These are phyloP conservation scores for Troides oblongomaculatus DNA, from an alignment of 2,888 invertebrate species.

Conservation along the genomic window DNA sequence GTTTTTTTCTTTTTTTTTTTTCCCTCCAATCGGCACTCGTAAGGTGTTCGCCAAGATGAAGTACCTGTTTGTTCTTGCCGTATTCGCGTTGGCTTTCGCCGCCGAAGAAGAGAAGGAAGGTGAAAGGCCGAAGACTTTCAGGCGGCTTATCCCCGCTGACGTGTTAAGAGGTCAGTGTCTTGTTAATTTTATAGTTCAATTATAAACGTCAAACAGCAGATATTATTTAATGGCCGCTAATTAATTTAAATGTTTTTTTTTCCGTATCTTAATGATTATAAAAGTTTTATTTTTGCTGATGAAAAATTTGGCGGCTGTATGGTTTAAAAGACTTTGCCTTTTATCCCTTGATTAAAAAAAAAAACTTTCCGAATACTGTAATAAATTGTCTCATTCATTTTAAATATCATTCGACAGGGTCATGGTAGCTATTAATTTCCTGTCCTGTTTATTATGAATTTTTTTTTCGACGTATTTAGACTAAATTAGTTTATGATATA, in stretches of 20 bases:
- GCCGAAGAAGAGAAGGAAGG: conserved; percentile 79
- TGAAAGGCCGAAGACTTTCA: conserved; percentile 85
- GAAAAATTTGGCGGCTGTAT: too few species aligned
- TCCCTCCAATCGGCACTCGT: conserved; percentile 46
- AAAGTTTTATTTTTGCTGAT: too few species aligned
- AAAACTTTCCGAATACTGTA: not conserved
- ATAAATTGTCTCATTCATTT: not conserved
- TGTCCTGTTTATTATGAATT: not conserved
- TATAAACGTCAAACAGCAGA: not conserved
- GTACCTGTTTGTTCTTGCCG: conserved; percentile 73
- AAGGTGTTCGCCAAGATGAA: conserved; percentile 75
- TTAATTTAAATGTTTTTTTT: too few species aligned
- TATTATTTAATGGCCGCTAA: not conserved
- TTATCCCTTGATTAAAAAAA: too few species aligned
- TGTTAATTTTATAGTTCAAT: conserved; percentile 13
- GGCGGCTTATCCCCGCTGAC: conserved; percentile 92
- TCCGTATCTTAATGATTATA: too few species aligned
- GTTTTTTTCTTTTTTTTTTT: conserved; percentile 44
- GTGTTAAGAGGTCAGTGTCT: conserved; percentile 89
- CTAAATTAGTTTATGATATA: not conserved
- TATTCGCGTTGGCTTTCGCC: conserved; percentile 77
- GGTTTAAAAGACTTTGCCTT: too few species aligned
- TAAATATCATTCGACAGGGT: conserved; percentile 16
- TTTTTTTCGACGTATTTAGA: not conserved
- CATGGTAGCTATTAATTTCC: conserved; percentile 17